Evolutionary conservation across 2,113 vertebrate genomes (phyloP), one percentile per base, ranked within the genome.

Genomic region (Peromyscus polionotus): DNA sequence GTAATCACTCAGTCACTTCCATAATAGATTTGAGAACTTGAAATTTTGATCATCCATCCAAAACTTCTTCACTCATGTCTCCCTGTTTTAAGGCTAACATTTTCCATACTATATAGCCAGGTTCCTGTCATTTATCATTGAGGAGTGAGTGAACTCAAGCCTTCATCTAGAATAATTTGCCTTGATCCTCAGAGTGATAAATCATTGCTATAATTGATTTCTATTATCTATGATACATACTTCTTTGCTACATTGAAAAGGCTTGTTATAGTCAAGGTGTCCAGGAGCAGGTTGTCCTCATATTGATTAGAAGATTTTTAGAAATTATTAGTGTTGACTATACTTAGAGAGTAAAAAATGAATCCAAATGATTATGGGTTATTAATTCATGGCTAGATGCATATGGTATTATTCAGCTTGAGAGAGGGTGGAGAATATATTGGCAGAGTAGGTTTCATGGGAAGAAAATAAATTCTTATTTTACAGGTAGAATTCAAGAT

Each of bases 401-500:
- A 12, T 76, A 4, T 13, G 12, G 26, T 75, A 45, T 33, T 59
- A 61, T 33, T 85, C 10, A 63, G 5, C 31, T 54, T 59, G 45
- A 77, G 28, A 80, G 24, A 84, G 10, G 92, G 26, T 42, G 24
- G 70, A 51, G 48, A 88, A 11, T 57, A 57, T 51, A 48, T 28
- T 19, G 42, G 84, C 57, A 88, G 26, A 79, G 0, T 36, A 51
- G 24, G 45, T 84, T 95, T 33, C 31, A 61, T n/a, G 22, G 7
- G 3, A 92, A 93, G 70, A 86, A 77, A 91, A 86, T 75, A 19
- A 85, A 5, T 65, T 97, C n/a, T 65, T 28, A 54, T 80, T 93
- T 81, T 87, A 45, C 86, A 45, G 95, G 10, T 75, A 42, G 45
- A 68, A n/a, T 85, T 95, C 54, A 88, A 76, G 22, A 54, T 94